These are phyloP conservation scores for Vultur gryphus DNA, from an alignment of 2,797 vertebrate species.

Conservation along the genomic window DNA sequence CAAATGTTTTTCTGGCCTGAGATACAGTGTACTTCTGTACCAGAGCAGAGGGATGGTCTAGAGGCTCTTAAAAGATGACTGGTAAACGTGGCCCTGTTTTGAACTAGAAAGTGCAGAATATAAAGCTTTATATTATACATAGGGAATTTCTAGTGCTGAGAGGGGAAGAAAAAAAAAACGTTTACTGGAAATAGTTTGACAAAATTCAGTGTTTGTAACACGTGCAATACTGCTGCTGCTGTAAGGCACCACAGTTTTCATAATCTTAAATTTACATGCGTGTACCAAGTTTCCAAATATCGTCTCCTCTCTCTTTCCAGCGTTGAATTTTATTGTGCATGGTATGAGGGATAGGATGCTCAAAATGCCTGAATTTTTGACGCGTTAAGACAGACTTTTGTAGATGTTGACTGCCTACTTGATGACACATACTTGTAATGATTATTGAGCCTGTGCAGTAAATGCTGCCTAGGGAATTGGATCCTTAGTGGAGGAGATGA, in stretches of 20 bases:
- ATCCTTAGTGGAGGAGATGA: background rate
- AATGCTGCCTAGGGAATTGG: background rate
- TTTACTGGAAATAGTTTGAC: background rate
- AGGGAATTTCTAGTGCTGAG: background rate
- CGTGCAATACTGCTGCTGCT: background rate
- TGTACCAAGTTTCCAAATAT: background rate
- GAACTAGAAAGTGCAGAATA: background rate
- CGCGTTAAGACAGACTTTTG: background rate
- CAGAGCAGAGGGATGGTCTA: background rate
- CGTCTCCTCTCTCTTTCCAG: background rate
- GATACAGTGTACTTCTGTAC: background rate
- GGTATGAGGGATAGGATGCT: background rate
- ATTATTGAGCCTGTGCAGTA: background rate
- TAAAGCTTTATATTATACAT: accelerated
- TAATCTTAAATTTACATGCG: background rate
- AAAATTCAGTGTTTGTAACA: slow-evolving; percentile 8
- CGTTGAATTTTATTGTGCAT: background rate
- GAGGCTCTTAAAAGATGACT: background rate
- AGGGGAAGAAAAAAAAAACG: background rate
- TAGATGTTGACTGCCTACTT: background rate
- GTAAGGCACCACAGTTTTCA: background rate
- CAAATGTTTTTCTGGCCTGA: background rate
- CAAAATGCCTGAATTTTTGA: background rate
- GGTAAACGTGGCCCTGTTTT: background rate
- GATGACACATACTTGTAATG: background rate